These are phyloP conservation scores for Drosophila mayaguana DNA, from an alignment of 2,888 invertebrate species.

Conservation along the genomic window DNA sequence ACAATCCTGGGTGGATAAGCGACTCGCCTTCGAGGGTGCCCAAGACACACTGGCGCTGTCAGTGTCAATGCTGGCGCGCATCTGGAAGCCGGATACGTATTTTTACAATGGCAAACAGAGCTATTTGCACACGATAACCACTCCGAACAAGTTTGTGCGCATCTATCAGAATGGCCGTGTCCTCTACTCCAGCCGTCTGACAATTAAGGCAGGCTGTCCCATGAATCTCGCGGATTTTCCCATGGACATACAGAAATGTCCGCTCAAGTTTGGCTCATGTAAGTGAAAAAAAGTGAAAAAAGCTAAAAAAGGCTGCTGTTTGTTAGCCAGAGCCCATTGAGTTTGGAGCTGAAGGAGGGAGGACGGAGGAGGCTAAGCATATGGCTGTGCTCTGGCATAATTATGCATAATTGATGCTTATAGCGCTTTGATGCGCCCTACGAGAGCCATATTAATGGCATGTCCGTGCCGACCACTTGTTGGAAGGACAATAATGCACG, in stretches of 20 bases:
- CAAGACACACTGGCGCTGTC: slow-evolving; percentile 90
- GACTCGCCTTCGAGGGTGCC: slow-evolving; percentile 89
- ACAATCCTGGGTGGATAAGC: slow-evolving; percentile 92
- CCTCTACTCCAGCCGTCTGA: slow-evolving; percentile 92
- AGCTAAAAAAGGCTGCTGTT: not conserved
- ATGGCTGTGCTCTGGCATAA: slow-evolving; percentile 60
- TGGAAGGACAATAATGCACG: slow-evolving; percentile 45
- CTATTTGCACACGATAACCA: slow-evolving; percentile 93
- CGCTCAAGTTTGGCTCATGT: slow-evolving; percentile 93
- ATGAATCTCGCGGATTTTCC: slow-evolving; percentile 95
- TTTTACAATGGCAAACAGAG: slow-evolving; percentile 93
- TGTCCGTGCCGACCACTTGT: slow-evolving; percentile 61
- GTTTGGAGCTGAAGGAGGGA: too few species aligned
- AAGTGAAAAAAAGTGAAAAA: slow-evolving; percentile 85
- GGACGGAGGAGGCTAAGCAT: not conserved
- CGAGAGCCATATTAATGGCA: slow-evolving; percentile 31
- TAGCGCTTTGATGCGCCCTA: slow-evolving; percentile 58
- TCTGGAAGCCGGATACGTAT: slow-evolving; percentile 95
- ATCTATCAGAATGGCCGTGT: slow-evolving; percentile 91
- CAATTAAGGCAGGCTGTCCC: slow-evolving; percentile 93
- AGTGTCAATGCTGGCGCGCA: slow-evolving; percentile 91
- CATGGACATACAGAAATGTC: slow-evolving; percentile 93
- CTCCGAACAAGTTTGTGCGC: slow-evolving; percentile 93
- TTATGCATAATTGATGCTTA: slow-evolving; percentile 72
- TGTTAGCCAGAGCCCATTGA: slow-evolving; percentile 2